Evolutionary conservation across 2,113 vertebrate species (phyloP).

Genomic region (Phrynosoma platyrhinos): DNA sequence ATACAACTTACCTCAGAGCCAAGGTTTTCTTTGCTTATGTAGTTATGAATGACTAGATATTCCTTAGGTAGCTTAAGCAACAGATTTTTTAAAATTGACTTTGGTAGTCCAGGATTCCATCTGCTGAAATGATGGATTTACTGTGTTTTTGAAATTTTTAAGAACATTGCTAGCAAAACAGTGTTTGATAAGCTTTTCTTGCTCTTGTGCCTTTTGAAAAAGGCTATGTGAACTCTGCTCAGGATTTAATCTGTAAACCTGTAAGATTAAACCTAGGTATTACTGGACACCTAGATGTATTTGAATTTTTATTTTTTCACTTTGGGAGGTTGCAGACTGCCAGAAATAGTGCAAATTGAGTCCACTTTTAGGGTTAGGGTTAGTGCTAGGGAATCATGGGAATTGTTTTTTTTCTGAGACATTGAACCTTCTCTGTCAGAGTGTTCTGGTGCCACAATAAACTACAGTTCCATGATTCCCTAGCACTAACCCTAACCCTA

Average conservation of each 20-base stretch:
- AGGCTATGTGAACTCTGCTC: background rate
- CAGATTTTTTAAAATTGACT: background rate
- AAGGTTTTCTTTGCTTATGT: background rate
- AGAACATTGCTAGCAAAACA: background rate
- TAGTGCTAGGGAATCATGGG: no score
- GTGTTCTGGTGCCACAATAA: no score
- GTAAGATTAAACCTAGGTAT: background rate
- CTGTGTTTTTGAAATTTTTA: background rate
- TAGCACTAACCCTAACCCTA: no score
- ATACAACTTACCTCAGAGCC: no score
- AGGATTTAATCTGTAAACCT: background rate
- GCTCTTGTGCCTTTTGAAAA: background rate
- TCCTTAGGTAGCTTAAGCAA: background rate
- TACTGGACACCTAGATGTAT: background rate
- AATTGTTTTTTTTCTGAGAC: no score
- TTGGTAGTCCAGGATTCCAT: background rate
- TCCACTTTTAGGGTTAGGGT: no score
- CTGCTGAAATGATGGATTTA: background rate
- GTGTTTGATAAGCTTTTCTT: background rate
- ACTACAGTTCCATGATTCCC: no score
- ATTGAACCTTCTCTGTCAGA: no score
- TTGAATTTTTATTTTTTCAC: background rate
- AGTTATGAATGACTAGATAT: background rate
- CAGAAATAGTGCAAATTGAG: no score
- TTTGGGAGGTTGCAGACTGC: no score